These are phyloP conservation scores for Gastrophryne carolinensis DNA, from an alignment of 2,797 vertebrate genomes.

Conservation along the genomic window DNA sequence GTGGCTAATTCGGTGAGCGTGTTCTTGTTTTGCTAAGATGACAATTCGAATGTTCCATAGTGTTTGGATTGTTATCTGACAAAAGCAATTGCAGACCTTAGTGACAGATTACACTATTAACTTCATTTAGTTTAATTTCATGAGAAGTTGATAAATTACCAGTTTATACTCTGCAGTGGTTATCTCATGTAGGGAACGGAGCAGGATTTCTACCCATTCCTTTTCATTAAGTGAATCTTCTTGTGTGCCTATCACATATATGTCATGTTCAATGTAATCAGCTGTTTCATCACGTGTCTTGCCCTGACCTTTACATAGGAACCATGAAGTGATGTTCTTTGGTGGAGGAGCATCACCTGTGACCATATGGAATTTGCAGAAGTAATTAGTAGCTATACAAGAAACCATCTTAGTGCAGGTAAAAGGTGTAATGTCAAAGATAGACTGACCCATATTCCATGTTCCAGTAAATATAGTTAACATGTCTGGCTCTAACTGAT, in stretches of 20 bases:
- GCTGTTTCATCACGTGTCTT: constrained; percentile 92
- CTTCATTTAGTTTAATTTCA: not conserved
- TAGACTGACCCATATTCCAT: constrained; percentile 94
- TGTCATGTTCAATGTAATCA: constrained; percentile 92
- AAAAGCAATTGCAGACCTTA: constrained; percentile 4
- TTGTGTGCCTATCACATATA: constrained; percentile 95
- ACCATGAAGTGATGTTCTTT: constrained; percentile 90
- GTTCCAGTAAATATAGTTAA: constrained; percentile 96
- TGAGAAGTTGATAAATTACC: constrained; percentile 63
- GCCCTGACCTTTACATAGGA: constrained; percentile 94
- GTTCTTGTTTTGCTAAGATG: constrained; percentile 90
- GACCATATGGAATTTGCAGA: constrained; percentile 62
- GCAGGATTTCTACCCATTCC: constrained; percentile 88
- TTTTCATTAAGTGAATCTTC: constrained; percentile 91
- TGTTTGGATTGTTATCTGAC: constrained; percentile 87
- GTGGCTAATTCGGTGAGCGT: constrained; percentile 95
- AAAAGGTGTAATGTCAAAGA: not conserved
- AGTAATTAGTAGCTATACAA: not conserved
- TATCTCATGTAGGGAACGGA: constrained; percentile 81
- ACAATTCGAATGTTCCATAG: constrained; percentile 96
- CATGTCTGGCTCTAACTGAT: constrained; percentile 96
- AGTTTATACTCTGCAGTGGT: constrained; percentile 93
- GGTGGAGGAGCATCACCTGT: constrained; percentile 87
- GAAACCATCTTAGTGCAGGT: not conserved
- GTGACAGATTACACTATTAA: not conserved